A percentile compares a stretch with the other conserved stretches of the same genome.
phyloP scores from a whole-genome alignment of 2,888 invertebrate species.

The Liposcelis brunnea region DNA sequence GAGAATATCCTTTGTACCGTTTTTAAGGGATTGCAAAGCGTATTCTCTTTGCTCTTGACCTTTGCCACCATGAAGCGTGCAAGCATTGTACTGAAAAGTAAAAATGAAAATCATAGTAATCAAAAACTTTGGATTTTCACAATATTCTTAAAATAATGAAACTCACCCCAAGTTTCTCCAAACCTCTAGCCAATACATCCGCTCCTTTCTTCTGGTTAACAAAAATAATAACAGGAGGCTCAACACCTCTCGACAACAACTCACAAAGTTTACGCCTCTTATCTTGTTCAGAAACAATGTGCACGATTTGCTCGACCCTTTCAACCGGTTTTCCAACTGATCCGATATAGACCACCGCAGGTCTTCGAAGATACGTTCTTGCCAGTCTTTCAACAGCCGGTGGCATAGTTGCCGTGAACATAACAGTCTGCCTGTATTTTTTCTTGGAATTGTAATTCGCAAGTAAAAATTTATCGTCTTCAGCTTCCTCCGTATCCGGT shows the following conservation, averaged over 20 bases:
- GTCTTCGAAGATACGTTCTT: slow-evolving; percentile 81
- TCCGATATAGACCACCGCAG: slow-evolving; percentile 95
- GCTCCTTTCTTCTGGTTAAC: slow-evolving; percentile 99
- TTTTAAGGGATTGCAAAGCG: slow-evolving; percentile 89
- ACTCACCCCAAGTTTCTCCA: slow-evolving; percentile 79
- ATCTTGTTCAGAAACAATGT: slow-evolving; percentile 86
- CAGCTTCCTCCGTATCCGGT: slow-evolving; percentile 95
- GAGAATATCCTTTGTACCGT: slow-evolving; percentile 90
- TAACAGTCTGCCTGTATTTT: slow-evolving; percentile 93
- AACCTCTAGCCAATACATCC: slow-evolving; percentile 88
- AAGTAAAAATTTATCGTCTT: slow-evolving; percentile 77
- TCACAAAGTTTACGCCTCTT: slow-evolving; percentile 93
- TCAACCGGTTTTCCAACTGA: slow-evolving; percentile 95
- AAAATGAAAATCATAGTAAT: slow-evolving; percentile 10
- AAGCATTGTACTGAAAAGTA: slow-evolving; percentile 62
- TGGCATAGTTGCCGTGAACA: slow-evolving; percentile 99
- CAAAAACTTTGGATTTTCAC: too few species aligned
- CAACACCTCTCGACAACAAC: slow-evolving; percentile 74
- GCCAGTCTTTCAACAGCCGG: slow-evolving; percentile 94
- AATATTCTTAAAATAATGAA: slow-evolving; percentile 7
- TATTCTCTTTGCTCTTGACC: slow-evolving; percentile 99
- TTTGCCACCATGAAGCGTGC: slow-evolving; percentile 97
- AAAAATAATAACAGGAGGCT: slow-evolving; percentile 97
- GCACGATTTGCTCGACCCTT: slow-evolving; percentile 92
- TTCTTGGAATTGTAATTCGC: slow-evolving; percentile 91